phyloP scores from a whole-genome alignment of 2,113 vertebrate species.

The Ovis canadensis region DNA sequence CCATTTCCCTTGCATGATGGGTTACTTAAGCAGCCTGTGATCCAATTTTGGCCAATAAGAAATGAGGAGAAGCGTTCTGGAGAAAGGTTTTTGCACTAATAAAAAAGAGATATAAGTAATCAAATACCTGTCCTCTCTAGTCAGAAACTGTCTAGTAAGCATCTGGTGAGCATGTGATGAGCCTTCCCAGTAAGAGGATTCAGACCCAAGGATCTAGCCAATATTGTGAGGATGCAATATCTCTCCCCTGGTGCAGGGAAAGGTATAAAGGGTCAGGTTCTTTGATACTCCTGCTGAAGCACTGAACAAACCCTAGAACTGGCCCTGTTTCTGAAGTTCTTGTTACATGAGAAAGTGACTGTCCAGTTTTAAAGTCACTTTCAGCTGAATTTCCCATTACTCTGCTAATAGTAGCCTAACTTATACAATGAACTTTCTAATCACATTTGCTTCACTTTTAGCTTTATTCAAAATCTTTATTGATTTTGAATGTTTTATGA shows the following conservation, averaged over 20 bases:
- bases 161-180: background rate
- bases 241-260: background rate
- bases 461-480: background rate
- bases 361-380: background rate
- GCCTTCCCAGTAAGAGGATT: background rate
- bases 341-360: background rate
- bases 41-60: background rate
- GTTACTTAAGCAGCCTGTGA: background rate
- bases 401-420: background rate
- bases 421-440: background rate
- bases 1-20: background rate
- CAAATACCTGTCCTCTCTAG: background rate
- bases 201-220: background rate
- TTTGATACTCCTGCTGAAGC: background rate
- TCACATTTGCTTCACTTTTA: background rate
- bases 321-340: background rate
- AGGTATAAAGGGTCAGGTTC: background rate
- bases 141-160: background rate
- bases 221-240: background rate
- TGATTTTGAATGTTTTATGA: conserved; percentile 4
- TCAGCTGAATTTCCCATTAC: background rate
- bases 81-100: background rate
- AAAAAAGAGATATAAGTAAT: background rate
- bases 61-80: background rate
- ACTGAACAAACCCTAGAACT: background rate